phyloP scores from a whole-genome alignment of 2,888 invertebrate genomes.

The Cheilosia soror region DNA sequence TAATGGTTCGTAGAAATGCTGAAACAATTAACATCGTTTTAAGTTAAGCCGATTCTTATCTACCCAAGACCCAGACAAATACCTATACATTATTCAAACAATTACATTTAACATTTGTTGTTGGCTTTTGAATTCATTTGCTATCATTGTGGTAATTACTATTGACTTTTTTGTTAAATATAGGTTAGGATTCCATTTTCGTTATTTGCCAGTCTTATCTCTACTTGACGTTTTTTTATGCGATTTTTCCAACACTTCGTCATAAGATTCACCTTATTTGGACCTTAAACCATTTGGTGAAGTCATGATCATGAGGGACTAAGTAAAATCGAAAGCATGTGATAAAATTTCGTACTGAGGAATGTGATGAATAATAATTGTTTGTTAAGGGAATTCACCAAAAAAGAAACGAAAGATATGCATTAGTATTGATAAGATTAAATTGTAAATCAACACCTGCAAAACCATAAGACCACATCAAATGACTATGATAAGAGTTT shows the following conservation, averaged over 20 bases:
- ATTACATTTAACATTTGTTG: neutral
- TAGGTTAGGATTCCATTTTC: neutral
- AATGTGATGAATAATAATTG: conserved; percentile 4
- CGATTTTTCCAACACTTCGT: neutral
- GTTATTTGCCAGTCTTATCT: neutral
- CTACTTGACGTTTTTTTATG: neutral
- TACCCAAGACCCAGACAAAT: neutral
- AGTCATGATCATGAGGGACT: neutral
- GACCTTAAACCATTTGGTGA: conserved; percentile 1
- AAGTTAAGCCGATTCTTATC: neutral
- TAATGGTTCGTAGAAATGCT: neutral
- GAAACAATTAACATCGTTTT: neutral
- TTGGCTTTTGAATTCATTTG: neutral
- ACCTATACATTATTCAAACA: neutral
- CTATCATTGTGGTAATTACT: too few species aligned
- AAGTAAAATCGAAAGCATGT: conserved; percentile 4
- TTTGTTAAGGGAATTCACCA: neutral
- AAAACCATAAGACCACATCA: neutral
- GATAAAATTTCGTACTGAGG: neutral
- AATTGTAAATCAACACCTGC: conserved; percentile 2
- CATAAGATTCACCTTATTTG: neutral
- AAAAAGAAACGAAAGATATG: neutral
- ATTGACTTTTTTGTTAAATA: too few species aligned
- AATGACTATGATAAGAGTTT: neutral
- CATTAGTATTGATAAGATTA: conserved; percentile 11